Percentiles rank a stretch among this genome's conserved stretches.
These are phyloP conservation scores for Apis dorsata DNA, from an alignment of 1,140 invertebrate species.

Conservation along the genomic window DNA sequence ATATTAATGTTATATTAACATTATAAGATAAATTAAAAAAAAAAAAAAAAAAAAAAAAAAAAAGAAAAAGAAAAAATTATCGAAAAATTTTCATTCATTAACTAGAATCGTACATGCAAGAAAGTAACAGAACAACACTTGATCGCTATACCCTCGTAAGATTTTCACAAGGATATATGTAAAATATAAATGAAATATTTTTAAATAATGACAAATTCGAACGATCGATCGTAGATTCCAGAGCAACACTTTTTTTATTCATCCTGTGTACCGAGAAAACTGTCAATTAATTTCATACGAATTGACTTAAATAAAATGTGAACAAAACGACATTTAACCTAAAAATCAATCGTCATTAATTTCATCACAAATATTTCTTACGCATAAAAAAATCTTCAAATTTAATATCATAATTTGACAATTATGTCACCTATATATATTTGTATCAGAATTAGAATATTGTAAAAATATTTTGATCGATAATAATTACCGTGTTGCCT, in stretches of 20 bases:
- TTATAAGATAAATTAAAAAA: neutral
- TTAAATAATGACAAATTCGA: neutral
- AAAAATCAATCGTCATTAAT: neutral
- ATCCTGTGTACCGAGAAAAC: neutral
- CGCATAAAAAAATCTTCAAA: neutral
- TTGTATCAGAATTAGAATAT: neutral
- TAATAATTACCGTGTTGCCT: neutral
- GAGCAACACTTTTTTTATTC: neutral
- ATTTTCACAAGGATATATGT: neutral
- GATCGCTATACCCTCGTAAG: neutral
- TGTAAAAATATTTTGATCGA: neutral
- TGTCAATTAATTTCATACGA: neutral
- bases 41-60: neutral
- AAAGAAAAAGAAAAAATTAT: neutral
- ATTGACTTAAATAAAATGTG: neutral
- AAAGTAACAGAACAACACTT: constrained; percentile 11
- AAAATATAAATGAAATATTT: neutral
- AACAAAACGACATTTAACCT: neutral
- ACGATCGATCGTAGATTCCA: neutral
- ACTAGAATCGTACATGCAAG: neutral
- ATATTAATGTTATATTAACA: neutral
- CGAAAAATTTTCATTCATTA: neutral
- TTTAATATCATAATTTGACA: neutral
- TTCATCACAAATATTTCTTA: neutral
- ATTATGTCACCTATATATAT: neutral